Base-by-base conservation (phyloP, 2,888 invertebrate species). In the Lasius platythorax region DNA sequence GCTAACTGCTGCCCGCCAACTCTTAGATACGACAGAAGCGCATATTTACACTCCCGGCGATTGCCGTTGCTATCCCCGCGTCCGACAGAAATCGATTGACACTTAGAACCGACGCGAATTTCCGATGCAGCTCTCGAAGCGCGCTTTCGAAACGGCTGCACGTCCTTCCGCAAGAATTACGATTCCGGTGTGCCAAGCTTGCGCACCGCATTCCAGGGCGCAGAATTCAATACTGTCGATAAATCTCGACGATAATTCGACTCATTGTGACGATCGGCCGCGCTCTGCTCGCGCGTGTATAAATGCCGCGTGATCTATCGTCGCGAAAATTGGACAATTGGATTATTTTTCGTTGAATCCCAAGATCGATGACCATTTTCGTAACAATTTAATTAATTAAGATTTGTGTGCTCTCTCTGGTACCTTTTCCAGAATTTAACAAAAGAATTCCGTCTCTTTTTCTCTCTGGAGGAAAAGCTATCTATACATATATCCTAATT, bases 201-300 rank as follows among this genome's bases (percentile, higher is more conserved):
- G 84, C 67, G 67, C 67, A 12, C 68, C 78, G 15, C 82, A 85
- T 85, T 81, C 72, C 76, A 53, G 58, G 53, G 12, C 56, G 18
- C 40, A 58, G 67, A 63, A 64, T 64, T 73, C 56, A 58, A 75
- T 56, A 61, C 73, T 66, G 86, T 83, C 85, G 85, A 85, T 85
- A 87, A 87, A 85, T 87, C 83, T 46, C 74, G 67, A 79, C 50
- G 81, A 85, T 79, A 85, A 82, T 87, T 85, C 82, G 74, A 64
- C 61, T 46, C 74, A 40, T 78, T 78, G 78, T 56, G 78, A 56
- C 78, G n/a, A 67, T 67, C 78, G 64, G 18, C 37, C 23, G 68
- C 46, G 53, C 70, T n/a, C 18, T 9, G 43, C n/a, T 63, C 40
- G 75, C 75, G 46, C 46, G 30, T 23, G 28, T 28, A 75, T 12